Base-by-base conservation (phyloP, 2,888 invertebrate genomes). In the Zygaena filipendulae region DNA sequence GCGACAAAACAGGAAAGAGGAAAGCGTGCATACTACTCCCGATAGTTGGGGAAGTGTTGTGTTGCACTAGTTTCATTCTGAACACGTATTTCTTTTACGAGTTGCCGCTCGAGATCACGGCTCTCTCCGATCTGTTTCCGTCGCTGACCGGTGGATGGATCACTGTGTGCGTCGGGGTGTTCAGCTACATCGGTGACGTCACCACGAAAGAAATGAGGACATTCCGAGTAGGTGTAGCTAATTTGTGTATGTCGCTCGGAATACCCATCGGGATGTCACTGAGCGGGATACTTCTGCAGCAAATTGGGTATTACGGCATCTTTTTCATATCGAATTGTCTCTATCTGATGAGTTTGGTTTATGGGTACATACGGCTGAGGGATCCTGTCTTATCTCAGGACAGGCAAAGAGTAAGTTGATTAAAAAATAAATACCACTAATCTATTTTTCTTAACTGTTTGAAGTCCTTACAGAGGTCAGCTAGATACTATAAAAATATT, bases 121-220 rank as follows among this genome's bases (percentile, higher is more conserved):
- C 81, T 30, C 63, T 83, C 24, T 74, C 77, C 14, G 84, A 84
- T 47, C 58, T 82, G 28, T 82, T 83, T 44, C 81, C 82, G 38
- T 81, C 83, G 21, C 41, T 84, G 31, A 77, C 82, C 25, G 84
- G 84, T 21, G 82, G 83, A 25, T 82, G 82, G 82, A 81, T 82
- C 43, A 81, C 82, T 24, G 81, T 83, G 60, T 82, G 83, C 48
- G 82, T 84, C 46, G 82, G 83, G 40, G 75, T 85, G 42, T 82
- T 85, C 70, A 84, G 84, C 50, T 86, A 86, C 52, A 79, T 87
- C 21, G 82, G 84, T 46, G 84, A 85, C 45, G 79, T 85, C 35
- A 82, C 85, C 2, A 77, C 77, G 13, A 75, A 79, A 41, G 80
- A 84, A 52, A 81, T 80, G 50, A 81, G 86, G 48, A 87, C 87